Evolutionary conservation across 2,797 vertebrate species (phyloP).

Genomic region (Syngnathus acus): DNA sequence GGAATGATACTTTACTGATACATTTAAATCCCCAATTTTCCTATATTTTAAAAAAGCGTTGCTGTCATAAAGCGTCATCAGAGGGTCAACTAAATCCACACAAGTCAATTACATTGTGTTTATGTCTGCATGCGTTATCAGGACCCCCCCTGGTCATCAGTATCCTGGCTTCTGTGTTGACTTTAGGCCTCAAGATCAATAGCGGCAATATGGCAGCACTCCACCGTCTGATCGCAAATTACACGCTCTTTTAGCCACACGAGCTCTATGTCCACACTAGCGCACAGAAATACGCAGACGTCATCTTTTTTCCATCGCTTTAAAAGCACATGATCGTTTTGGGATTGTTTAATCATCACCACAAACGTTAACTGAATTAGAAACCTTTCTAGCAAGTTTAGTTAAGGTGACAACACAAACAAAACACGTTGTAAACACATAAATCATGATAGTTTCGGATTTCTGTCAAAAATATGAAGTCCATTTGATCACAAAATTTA

Average conservation of each 20-base stretch:
- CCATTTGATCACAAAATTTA: not conserved
- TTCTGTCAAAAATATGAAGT: not conserved
- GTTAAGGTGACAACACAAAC: not conserved
- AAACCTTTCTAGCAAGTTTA: not conserved
- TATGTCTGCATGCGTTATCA: constrained; percentile 48
- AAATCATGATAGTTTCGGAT: not conserved
- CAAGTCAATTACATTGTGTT: constrained; percentile 27
- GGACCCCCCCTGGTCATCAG: constrained; percentile 50
- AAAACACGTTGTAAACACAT: too few relatives aligned
- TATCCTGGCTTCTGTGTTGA: constrained; percentile 70
- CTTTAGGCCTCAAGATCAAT: constrained; percentile 80
- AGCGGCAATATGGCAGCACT: constrained; percentile 79
- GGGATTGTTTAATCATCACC: not conserved
- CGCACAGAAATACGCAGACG: constrained; percentile 20
- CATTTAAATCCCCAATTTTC: not conserved
- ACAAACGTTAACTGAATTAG: not conserved
- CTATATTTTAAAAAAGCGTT: not conserved
- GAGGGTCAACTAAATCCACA: not conserved
- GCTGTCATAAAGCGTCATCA: not conserved
- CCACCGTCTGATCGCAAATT: constrained; percentile 70
- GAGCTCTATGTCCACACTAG: constrained; percentile 47
- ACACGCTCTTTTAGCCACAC: constrained; percentile 68
- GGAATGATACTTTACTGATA: not conserved
- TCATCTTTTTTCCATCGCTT: constrained; percentile 2
- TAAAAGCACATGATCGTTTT: not conserved